Evolutionary conservation across 2,113 vertebrate species (phyloP), one percentile per base, ranked within the genome.

Genomic region (Ageneiosus marmoratus): DNA sequence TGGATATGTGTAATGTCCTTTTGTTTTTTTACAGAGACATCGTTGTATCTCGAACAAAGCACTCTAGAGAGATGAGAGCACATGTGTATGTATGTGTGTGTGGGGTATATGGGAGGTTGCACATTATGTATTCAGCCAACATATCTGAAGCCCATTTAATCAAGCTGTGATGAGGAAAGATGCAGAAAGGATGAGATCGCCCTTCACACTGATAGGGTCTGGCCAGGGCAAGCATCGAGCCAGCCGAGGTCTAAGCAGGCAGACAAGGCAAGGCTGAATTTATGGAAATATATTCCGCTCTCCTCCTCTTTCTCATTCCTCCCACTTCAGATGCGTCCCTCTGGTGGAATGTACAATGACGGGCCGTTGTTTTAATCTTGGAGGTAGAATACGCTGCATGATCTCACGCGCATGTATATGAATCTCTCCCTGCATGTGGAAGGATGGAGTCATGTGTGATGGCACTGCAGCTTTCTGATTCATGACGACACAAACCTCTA

Each of bases 161-260:
- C 86, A 87, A 87, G 80, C 86, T 84, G 83, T 84, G 86, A 84
- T 84, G 83, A 87, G 86, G 82, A 83, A 79, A 87, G 86, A 87
- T 85, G 86, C 83, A 79, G 86, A 82, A 79, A 87, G 83, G 86
- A 87, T 87, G 83, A 87, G 86, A 84, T 87, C 63, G 83, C 79
- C 83, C 86, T 84, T 87, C 83, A 81, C 86, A 82, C 81, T 87
- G 86, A 87, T 87, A 84, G 80, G 86, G 86, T 84, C 86, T 82
- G 83, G 83, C 80, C 83, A 74, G 86, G 83, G 86, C 83, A 84
- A 67, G 67, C 80, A 69, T 77, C 55, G 83, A 84, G 81, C 83
- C 86, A 82, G 75, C 79, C 81, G 83, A 87, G 86, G 83, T 87
- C 86, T 79, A 50, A 84, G 83, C 51, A 84, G 80, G 78, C 83